Evolutionary conservation across 2,797 vertebrate species (phyloP).

Genomic region (Acanthornis magna): DNA sequence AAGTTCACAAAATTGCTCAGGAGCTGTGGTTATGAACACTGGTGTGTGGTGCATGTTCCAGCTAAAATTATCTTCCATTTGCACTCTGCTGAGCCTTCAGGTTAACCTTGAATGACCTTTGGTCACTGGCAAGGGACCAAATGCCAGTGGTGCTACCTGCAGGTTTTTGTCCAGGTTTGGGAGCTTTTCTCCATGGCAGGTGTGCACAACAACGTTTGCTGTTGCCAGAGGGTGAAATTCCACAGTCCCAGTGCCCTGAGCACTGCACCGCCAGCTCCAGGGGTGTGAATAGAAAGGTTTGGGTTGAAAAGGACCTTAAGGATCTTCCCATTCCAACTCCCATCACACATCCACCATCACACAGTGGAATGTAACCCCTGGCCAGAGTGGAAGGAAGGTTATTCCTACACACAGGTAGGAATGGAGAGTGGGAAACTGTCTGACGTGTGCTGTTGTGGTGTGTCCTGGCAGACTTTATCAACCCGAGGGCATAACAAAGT

Average conservation of each 20-base stretch:
- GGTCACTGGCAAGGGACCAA: neutral
- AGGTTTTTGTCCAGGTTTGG: neutral
- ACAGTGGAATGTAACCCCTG: neutral
- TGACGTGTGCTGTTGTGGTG: neutral
- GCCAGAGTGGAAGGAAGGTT: neutral
- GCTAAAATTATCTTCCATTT: neutral
- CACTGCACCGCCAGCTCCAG: neutral
- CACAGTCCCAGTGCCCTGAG: neutral
- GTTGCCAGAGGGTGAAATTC: neutral
- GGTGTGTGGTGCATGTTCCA: neutral
- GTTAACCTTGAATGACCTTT: neutral
- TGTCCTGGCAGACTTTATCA: neutral
- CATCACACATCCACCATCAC: neutral
- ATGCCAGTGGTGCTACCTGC: neutral
- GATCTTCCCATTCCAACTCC: neutral
- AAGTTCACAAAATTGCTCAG: neutral
- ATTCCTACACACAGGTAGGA: neutral
- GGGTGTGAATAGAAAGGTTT: neutral
- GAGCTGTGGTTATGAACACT: neutral
- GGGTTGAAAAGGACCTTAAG: neutral
- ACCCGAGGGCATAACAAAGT: neutral
- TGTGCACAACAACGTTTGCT: neutral
- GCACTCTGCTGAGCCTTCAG: neutral
- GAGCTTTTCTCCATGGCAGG: neutral
- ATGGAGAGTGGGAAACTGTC: neutral